A percentile compares a stretch with the other conserved stretches of the same genome.
Evolutionary conservation across 2,797 vertebrate species (phyloP).

Genomic region (Oophaga sylvatica): DNA sequence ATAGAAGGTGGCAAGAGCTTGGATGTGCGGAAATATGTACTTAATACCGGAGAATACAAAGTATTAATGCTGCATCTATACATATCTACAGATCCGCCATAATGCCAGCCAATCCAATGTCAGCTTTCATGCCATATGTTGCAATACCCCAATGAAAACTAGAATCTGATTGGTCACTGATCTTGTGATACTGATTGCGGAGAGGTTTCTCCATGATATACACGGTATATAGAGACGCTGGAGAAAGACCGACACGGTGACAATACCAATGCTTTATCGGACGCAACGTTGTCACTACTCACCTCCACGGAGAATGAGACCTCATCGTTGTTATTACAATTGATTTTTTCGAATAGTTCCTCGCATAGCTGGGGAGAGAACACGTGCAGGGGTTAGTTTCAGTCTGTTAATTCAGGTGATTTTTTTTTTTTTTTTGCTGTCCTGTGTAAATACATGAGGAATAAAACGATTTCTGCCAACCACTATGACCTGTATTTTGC

Average conservation of each 20-base stretch:
- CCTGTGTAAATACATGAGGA: too few relatives aligned
- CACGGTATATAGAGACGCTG: not conserved
- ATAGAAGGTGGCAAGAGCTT: too few relatives aligned
- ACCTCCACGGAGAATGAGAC: constrained; percentile 98
- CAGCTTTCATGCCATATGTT: not conserved
- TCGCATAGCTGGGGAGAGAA: constrained; percentile 83
- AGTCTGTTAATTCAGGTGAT: too few relatives aligned
- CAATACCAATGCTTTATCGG: not conserved
- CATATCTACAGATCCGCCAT: not conserved
- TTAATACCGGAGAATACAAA: too few relatives aligned
- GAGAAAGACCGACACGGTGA: too few relatives aligned
- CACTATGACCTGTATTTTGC: too few relatives aligned
- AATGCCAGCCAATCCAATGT: not conserved
- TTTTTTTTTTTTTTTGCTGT: too few relatives aligned
- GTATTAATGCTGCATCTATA: too few relatives aligned
- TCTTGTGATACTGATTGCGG: not conserved
- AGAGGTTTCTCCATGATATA: not conserved
- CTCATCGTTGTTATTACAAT: constrained; percentile 90
- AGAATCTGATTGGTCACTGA: not conserved
- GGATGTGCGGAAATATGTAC: too few relatives aligned
- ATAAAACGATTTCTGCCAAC: too few relatives aligned
- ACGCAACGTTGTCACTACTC: constrained; percentile 65
- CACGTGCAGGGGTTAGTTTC: not conserved
- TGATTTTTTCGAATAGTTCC: constrained; percentile 98
- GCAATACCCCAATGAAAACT: not conserved